Base-by-base conservation (phyloP, 2,888 invertebrate species). In the Agonopterix subpropinquella region DNA sequence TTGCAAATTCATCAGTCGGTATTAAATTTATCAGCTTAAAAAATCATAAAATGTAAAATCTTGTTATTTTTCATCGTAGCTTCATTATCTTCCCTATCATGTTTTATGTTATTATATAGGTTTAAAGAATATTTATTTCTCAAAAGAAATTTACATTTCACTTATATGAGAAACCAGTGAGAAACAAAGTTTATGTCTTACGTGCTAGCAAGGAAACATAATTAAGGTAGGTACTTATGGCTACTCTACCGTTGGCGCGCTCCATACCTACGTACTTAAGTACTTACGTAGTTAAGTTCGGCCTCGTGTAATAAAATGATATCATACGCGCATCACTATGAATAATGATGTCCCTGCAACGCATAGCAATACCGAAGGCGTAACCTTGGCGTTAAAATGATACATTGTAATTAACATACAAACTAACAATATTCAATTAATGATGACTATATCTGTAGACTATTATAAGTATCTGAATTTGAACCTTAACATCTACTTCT, bases 301-400 rank as follows among this genome's bases (percentile, higher is more conserved):
- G 11, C 42, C 36, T 36, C 36, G 28, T 15, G 11, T 36, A 36
- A 43, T 39, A n/a, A 39, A 36, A 43, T 39, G 39, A 39, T 42
- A 43, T 41, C 11, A 47, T 47, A 44, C 15, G 47, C 11, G 10
- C 47, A 47, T 47, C 36, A 47, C 43, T 35, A 39, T 47, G 47
- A 43, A 37, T 42, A 28, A 28, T 36, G 11, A 47, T n/a, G 36
- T 43, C 11, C 11, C 28, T 15, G 13, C 41, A 47, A 47, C 43
- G 43, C 43, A 47, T 43, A 47, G 15, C 37, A 46, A 46, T 46
- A 28, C 39, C 28, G 39, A 39, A 39, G 9, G 39, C 39, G n/a
- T 39, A 45, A 11, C 43, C 47, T 45, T 45, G 28, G 28, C 37
- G 8, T 11, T 45, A 35, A 37, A 11, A 45, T 44, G 28, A n/a